Evolutionary conservation across 23 tunicate genomes (phyloP), one percentile per base, ranked within the genome.

Genomic region (Ascidia mentula): DNA sequence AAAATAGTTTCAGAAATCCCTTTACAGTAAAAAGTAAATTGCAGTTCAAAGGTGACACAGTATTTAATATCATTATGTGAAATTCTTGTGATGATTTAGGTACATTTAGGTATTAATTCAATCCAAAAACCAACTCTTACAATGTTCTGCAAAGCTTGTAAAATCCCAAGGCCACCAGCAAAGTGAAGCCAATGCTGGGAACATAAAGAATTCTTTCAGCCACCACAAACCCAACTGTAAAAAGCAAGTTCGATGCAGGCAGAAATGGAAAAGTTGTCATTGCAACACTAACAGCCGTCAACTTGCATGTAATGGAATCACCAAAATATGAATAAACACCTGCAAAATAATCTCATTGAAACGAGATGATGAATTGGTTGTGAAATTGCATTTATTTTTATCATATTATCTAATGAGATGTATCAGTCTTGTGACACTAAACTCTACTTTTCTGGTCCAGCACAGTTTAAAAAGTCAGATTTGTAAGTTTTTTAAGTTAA

Each of bases 211-310:
- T 75, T 72, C 99, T 77, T 73, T 96, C 99, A 24, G 99, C 99
- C 20, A 96, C 84, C 18, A 93, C 99, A 76, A 96, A 96, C 0
- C 99, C 99, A 70, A 96, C 99, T 31, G 88, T 38, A 38, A 96
- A 81, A 28, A 96, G 84, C 0, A 96, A 45, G 82, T 96, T 96
- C 15, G 93, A 87, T 18, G 99, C 94, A 38, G 99, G 99, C 17
- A 96, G 78, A 81, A 96, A 96, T n/a, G 97, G 73, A 60, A 89
- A 83, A 20, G 83, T 72, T 32, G 85, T 46, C 22, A 96, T 40
- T 32, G 87, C 79, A 0, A 96, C 28, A 59, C 76, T 77, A 53
- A 91, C 42, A 12, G 81, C 32, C 15, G 69, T 7, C n/a, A 91
- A 8, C 65, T 85, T 91, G 28, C 80, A 38, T 5, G 26, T 36